Conservation (phyloP, 2,888 invertebrate genomes). For the Ceramica pisi region DNA sequence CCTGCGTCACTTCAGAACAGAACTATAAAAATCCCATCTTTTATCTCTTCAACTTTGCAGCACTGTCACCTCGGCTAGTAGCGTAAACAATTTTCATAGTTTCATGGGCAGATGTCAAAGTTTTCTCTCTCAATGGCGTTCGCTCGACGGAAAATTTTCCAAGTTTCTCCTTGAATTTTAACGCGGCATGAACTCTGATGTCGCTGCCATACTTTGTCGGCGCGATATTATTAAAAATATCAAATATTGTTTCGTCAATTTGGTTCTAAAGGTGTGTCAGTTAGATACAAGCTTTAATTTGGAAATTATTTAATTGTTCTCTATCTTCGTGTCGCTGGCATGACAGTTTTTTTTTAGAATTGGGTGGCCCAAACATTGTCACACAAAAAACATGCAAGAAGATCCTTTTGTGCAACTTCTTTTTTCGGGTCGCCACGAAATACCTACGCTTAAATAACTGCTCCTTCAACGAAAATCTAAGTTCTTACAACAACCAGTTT, state of each 20-base stretch:
- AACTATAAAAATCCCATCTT: constrained; percentile 28
- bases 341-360: no score
- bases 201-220: constrained; percentile 41
- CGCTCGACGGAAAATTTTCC: constrained; percentile 56
- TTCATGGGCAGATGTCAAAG: constrained; percentile 70
- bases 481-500: constrained; percentile 10
- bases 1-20: not conserved
- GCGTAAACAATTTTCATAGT: constrained; percentile 72
- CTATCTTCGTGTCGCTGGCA: no score
- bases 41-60: constrained; percentile 40
- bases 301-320: not conserved
- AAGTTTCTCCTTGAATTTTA: constrained; percentile 70
- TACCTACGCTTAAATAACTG: not conserved
- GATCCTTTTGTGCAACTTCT: not conserved
- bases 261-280: not conserved
- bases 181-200: constrained; percentile 55
- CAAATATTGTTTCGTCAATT: constrained; percentile 26
- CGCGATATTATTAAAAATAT: constrained; percentile 50
- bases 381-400: not conserved
- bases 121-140: constrained; percentile 60
- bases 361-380: no score
- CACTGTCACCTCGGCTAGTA: constrained; percentile 51
- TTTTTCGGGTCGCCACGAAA: not conserved
- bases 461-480: not conserved
- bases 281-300: not conserved